Evolutionary conservation across 2,113 vertebrate genomes (phyloP).

Genomic region (Galeopterus variegatus): DNA sequence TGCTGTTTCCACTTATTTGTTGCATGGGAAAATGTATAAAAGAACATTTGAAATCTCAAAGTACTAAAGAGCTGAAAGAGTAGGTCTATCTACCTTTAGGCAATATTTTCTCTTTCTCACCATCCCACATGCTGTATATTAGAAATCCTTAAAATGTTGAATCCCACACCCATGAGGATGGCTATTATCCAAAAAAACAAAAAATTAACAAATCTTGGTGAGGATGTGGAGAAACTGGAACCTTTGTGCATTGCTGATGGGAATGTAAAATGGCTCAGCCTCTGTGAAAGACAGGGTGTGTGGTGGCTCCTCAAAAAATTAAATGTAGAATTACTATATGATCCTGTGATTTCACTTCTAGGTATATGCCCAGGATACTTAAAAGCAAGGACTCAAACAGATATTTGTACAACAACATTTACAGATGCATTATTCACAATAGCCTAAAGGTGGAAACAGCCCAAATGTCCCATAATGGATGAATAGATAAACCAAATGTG

Average conservation of each 20-base stretch:
- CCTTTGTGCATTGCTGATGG: not conserved
- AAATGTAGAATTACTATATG: no score
- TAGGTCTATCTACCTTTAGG: not conserved
- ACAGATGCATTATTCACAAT: not conserved
- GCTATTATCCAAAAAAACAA: not conserved
- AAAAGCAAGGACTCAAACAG: not conserved
- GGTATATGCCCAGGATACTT: not conserved
- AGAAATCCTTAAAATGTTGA: not conserved
- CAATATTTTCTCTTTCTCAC: not conserved
- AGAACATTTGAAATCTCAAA: not conserved
- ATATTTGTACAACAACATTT: not conserved
- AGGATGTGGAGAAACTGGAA: not conserved
- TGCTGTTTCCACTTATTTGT: not conserved
- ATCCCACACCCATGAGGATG: not conserved
- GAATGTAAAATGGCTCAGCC: not conserved
- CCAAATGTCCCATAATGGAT: not conserved
- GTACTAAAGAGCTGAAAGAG: not conserved
- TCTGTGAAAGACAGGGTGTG: not conserved
- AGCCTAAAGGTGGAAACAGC: not conserved
- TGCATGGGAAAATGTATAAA: not conserved
- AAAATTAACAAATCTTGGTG: not conserved
- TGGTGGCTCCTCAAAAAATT: not conserved
- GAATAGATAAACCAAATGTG: not conserved
- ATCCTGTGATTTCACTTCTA: not conserved
- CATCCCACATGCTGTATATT: not conserved